A percentile compares a stretch with the other conserved stretches of the same genome.
These are phyloP conservation scores for Strix aluco DNA, from an alignment of 2,113 vertebrate species.

Conservation along the genomic window DNA sequence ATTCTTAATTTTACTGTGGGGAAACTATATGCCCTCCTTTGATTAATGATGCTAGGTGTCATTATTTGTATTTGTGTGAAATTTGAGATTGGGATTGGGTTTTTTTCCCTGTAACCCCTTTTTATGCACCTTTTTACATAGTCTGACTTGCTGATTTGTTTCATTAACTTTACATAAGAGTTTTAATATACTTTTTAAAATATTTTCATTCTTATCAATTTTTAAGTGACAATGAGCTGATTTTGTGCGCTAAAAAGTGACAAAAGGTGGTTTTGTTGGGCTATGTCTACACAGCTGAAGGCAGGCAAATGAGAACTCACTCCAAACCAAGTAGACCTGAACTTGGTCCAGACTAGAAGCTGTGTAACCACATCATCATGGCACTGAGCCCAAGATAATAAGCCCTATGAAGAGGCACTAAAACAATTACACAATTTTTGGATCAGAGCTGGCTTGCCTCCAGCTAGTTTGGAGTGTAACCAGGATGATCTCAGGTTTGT, in stretches of 20 bases:
- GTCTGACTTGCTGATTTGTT: not conserved
- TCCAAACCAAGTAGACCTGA: constrained; percentile 40
- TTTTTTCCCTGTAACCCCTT: not conserved
- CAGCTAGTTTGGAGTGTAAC: constrained; percentile 27
- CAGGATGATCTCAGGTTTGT: constrained; percentile 35
- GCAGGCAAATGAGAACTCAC: not conserved
- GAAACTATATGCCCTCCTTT: rapidly evolving
- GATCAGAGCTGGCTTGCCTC: constrained; percentile 41
- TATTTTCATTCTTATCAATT: not conserved
- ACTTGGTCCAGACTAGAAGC: constrained; percentile 55
- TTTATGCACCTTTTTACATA: not conserved
- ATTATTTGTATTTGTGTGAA: not conserved
- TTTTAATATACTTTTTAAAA: not conserved
- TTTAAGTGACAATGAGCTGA: not conserved
- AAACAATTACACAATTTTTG: constrained; percentile 52
- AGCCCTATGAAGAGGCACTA: constrained; percentile 51
- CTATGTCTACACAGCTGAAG: not conserved
- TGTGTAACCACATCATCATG: constrained; percentile 52
- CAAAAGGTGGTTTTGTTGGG: not conserved
- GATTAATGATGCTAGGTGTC: not conserved
- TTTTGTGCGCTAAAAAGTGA: not conserved
- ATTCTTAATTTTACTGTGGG: not conserved
- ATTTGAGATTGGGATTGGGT: not conserved
- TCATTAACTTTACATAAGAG: not conserved
- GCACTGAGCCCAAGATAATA: constrained; percentile 51